Percentiles rank a stretch among this genome's conserved stretches.
phyloP scores from a whole-genome alignment of 1,140 invertebrate species.

The Drosophila orena region DNA sequence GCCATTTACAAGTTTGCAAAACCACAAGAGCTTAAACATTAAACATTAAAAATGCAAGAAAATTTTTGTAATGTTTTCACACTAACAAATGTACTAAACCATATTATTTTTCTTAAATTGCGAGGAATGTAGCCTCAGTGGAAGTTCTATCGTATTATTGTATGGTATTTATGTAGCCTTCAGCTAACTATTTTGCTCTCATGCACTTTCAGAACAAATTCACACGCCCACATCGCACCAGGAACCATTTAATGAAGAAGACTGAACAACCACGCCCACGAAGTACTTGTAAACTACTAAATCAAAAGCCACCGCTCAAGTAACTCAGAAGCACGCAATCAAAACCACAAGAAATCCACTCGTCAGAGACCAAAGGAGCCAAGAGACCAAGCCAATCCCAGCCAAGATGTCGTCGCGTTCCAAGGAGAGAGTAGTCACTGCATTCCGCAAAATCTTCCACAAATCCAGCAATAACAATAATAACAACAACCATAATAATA shows the following conservation, averaged over 20 bases:
- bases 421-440: slow-evolving; percentile 90
- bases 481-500: slow-evolving; percentile 84
- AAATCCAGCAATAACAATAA: slow-evolving; percentile 87
- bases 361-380: not conserved
- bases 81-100: too few relatives aligned
- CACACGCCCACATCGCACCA: slow-evolving; percentile 20
- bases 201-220: slow-evolving; percentile 13
- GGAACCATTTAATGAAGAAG: slow-evolving; percentile 47
- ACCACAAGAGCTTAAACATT: not conserved
- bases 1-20: not conserved
- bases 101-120: too few relatives aligned
- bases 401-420: slow-evolving; percentile 89
- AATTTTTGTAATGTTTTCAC: too few relatives aligned
- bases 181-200: not conserved
- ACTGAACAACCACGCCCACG: slow-evolving; percentile 51
- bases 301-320: slow-evolving; percentile 51
- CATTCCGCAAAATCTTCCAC: slow-evolving; percentile 90
- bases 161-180: too few relatives aligned
- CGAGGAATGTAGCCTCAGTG: too few relatives aligned
- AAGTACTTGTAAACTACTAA: slow-evolving; percentile 41
- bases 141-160: too few relatives aligned
- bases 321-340: slow-evolving; percentile 2
- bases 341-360: not conserved
- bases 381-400: slow-evolving; percentile 13
- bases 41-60: too few relatives aligned